Percentiles rank a stretch among this genome's conserved stretches.
phyloP scores from a whole-genome alignment of 2,888 invertebrate genomes.

The Nemoura dubitans region DNA sequence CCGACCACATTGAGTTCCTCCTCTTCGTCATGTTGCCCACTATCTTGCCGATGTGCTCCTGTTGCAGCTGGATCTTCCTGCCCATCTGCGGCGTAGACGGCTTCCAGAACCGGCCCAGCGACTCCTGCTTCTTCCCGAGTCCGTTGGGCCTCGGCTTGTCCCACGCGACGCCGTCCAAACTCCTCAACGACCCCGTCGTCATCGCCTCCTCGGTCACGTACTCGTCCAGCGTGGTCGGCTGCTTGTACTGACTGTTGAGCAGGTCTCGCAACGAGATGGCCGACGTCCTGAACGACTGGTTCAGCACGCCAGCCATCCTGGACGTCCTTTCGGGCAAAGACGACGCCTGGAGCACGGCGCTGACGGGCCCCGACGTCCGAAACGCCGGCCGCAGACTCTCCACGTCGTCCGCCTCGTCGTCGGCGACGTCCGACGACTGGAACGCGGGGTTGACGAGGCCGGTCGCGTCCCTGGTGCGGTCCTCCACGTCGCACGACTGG shows the following conservation, averaged over 20 bases:
- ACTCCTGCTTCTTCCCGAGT: conserved; percentile 18
- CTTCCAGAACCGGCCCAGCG: conserved; percentile 14
- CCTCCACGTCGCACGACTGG: neutral
- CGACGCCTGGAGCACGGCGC: neutral
- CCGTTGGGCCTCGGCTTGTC: neutral
- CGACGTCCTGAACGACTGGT: neutral
- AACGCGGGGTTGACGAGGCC: neutral
- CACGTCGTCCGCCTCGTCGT: neutral
- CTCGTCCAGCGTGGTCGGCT: neutral
- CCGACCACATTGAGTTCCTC: conserved; percentile 22
- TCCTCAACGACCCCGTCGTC: neutral
- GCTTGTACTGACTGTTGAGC: conserved; percentile 17
- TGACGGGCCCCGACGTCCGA: neutral
- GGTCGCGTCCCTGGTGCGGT: neutral
- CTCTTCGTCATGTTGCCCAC: neutral
- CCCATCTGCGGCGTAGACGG: conserved; percentile 27
- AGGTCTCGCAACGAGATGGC: conserved; percentile 17
- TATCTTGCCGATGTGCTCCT: conserved; percentile 18
- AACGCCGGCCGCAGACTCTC: neutral
- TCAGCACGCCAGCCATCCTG: neutral
- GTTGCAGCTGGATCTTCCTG: conserved; percentile 7
- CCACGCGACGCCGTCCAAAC: neutral
- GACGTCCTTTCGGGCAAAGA: neutral
- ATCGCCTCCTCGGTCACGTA: neutral
- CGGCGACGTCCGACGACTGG: neutral